Base-by-base conservation (phyloP, 2,888 invertebrate genomes). In the Trachelus iudaicus region DNA sequence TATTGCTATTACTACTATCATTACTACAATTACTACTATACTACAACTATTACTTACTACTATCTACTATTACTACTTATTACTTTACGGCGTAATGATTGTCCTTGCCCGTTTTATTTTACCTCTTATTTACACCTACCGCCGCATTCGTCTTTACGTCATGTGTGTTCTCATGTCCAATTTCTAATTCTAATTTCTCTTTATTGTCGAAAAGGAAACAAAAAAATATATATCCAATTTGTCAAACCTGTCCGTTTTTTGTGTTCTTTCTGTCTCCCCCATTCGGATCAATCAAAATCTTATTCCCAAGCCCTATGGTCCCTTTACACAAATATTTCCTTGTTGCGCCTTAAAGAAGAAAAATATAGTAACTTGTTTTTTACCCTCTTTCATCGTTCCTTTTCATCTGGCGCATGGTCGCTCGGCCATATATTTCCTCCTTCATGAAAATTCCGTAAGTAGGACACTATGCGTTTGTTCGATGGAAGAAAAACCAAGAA, bases 241-340 rank as follows among this genome's bases (percentile, higher is more conserved):
- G 85, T 85, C 79, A 85, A 89, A 90, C 84, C 86, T 87, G 82
- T 84, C 84, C 83, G 84, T 86, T 86, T 87, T 82, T 87, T 87
- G 84, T 86, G 83, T 89, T 86, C 85, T 87, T 87, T 86, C 84
- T 83, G 80, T 85, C 82, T 83, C 81, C 75, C 78, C 80, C 33
- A 23, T 30, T 78, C 69, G 69, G 75, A n/a, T n/a, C n/a, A n/a
- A n/a, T n/a, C 76, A 71, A 71, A 33, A 12, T 71, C 71, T 31
- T 31, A 23, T 34, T 34, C 71, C n/a, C 71, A 31, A 31, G 31
- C 71, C 15, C 31, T 34, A 71, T 34, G 71, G 23, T 71, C 31
- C 34, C 71, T 23, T 23, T 56, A 56, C 23, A 23, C 23, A 56
- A 56, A 56, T 9, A 56, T 56, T 56, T 56, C 56, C 56, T 23